A percentile compares a stretch with the other conserved stretches of the same genome.
These are phyloP conservation scores for Agrotis segetum DNA, from an alignment of 2,888 invertebrate species.

Conservation along the genomic window DNA sequence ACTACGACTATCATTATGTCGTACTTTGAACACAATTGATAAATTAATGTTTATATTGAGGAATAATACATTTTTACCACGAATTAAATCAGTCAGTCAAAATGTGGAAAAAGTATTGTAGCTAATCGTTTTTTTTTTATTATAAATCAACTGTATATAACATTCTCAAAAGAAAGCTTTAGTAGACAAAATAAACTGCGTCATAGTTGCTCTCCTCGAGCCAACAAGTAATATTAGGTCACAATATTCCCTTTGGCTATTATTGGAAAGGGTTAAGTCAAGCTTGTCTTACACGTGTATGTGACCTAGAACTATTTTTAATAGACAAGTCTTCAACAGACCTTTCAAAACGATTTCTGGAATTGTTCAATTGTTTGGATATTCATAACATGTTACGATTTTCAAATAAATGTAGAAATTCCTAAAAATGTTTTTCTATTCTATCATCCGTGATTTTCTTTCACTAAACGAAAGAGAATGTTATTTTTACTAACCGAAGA, in stretches of 20 bases:
- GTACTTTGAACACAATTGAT: background rate
- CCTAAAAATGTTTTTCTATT: slow-evolving; percentile 3
- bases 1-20: background rate
- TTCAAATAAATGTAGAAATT: slow-evolving; percentile 12
- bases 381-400: background rate
- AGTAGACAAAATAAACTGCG: too few relatives aligned
- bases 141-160: background rate
- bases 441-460: slow-evolving; percentile 9
- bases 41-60: too few relatives aligned
- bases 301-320: background rate
- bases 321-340: too few relatives aligned
- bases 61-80: too few relatives aligned
- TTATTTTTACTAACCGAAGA: slow-evolving; percentile 47
- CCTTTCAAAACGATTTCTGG: background rate
- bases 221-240: background rate
- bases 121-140: too few relatives aligned
- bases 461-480: slow-evolving; percentile 30
- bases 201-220: background rate
- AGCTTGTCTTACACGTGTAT: background rate
- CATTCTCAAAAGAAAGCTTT: background rate
- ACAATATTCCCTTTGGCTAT: background rate
- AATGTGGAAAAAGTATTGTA: too few relatives aligned
- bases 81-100: too few relatives aligned
- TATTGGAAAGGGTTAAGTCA: background rate
- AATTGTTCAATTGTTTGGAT: too few relatives aligned